Evolutionary conservation across 2,113 vertebrate genomes (phyloP).

Genomic region (Hippocampus abdominalis): DNA sequence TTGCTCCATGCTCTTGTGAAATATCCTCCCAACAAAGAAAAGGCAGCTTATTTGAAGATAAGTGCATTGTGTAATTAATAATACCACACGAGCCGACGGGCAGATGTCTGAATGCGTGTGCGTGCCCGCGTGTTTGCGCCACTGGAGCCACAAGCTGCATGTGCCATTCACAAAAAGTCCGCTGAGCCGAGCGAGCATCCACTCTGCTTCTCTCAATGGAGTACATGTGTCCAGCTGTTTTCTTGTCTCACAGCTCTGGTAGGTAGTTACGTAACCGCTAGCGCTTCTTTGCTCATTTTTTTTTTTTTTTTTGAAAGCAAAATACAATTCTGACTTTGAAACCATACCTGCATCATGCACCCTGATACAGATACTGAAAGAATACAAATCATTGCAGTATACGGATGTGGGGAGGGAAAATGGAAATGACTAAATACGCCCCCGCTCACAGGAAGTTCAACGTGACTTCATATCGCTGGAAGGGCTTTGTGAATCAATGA

Average conservation of each 20-base stretch:
- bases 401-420: no score
- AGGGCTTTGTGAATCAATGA: no score
- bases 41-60: neutral
- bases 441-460: no score
- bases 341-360: no score
- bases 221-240: slow-evolving; percentile 42
- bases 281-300: neutral
- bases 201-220: slow-evolving; percentile 63
- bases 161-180: slow-evolving; percentile 71
- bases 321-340: neutral
- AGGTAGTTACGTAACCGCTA: neutral
- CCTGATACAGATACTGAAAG: no score
- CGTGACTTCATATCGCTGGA: no score
- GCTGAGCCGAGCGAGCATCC: slow-evolving; percentile 26
- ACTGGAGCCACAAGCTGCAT: neutral
- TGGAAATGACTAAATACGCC: no score
- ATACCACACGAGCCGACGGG: neutral
- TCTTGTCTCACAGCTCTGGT: neutral
- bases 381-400: no score
- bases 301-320: neutral
- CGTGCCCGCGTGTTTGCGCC: neutral
- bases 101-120: neutral
- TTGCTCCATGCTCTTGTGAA: neutral
- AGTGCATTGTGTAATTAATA: slow-evolving; percentile 6
- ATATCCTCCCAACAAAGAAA: neutral